These are phyloP conservation scores for Sanderia malayensis DNA, from an alignment of 30 jellyfish, hydroid and myxozoan genomes.

Conservation along the genomic window DNA sequence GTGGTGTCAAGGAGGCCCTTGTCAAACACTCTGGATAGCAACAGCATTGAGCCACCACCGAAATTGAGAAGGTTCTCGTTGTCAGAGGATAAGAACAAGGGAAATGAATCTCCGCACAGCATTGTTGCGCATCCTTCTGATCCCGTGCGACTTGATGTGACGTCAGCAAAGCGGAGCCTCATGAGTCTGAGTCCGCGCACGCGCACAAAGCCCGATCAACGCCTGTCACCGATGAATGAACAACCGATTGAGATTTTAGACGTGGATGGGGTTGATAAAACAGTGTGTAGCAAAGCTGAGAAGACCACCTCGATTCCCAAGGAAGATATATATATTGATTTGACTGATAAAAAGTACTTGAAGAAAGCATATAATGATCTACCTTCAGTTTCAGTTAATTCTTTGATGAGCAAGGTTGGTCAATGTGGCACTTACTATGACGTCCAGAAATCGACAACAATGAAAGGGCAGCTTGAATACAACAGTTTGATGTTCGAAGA, in stretches of 20 bases:
- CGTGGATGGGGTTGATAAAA: not conserved
- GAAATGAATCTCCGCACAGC: not conserved
- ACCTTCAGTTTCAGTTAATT: not conserved
- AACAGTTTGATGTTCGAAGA: no score
- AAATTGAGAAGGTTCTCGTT: slow-evolving; percentile 9
- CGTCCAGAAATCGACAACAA: not conserved
- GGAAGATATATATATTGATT: not conserved
- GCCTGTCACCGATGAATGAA: not conserved
- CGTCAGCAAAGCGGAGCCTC: not conserved
- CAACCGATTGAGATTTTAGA: not conserved
- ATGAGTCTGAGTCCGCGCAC: not conserved
- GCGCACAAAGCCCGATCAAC: not conserved
- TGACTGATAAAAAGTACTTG: not conserved
- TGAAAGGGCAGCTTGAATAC: not conserved
- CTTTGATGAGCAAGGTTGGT: no score
- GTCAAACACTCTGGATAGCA: not conserved
- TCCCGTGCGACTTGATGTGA: not conserved
- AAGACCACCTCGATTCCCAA: no score
- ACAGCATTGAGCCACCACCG: slow-evolving; percentile 15
- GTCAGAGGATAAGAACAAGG: not conserved
- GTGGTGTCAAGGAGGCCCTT: not conserved
- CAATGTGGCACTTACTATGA: no score
- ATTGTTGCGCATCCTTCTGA: not conserved
- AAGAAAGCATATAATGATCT: not conserved
- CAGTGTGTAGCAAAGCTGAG: not conserved